Conservation (phyloP, 2,797 vertebrate genomes). For the Dermochelys coriacea region DNA sequence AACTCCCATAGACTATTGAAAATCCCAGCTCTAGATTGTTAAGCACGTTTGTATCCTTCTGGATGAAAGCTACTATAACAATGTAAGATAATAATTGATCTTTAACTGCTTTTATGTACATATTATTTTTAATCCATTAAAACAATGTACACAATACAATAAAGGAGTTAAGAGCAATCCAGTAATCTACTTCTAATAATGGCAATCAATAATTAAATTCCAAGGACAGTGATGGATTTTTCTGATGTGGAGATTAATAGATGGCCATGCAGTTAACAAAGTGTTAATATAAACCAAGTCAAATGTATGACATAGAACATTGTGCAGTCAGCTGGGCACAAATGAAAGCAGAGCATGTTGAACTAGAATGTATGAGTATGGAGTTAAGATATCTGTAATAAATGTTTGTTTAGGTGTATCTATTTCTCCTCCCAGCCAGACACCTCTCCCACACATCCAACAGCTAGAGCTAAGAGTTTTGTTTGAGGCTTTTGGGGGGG, state of each 20-base stretch:
- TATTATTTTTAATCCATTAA: background rate
- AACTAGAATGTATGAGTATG: background rate
- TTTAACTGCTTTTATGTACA: background rate
- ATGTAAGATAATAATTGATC: background rate
- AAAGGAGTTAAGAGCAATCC: background rate
- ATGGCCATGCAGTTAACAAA: slow-evolving; percentile 33
- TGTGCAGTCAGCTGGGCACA: background rate
- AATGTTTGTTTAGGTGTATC: background rate
- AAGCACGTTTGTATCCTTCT: background rate
- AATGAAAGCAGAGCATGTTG: background rate
- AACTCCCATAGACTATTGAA: background rate
- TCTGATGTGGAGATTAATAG: slow-evolving; percentile 31
- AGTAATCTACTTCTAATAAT: background rate
- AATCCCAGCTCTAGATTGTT: background rate
- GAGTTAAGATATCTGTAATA: background rate
- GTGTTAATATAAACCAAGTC: slow-evolving; percentile 18
- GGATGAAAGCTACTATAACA: background rate
- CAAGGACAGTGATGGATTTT: background rate
- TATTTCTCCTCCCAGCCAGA: slow-evolving; percentile 14
- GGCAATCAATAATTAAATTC: slow-evolving; percentile 25
- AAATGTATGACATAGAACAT: background rate
- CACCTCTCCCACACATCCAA: slow-evolving; percentile 7
- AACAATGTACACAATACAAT: background rate
- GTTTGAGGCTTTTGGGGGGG: slow-evolving; percentile 51
- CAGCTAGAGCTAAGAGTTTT: slow-evolving; percentile 41